Evolutionary conservation across 2,888 invertebrate species (phyloP).

Genomic region (Patella pellucida): DNA sequence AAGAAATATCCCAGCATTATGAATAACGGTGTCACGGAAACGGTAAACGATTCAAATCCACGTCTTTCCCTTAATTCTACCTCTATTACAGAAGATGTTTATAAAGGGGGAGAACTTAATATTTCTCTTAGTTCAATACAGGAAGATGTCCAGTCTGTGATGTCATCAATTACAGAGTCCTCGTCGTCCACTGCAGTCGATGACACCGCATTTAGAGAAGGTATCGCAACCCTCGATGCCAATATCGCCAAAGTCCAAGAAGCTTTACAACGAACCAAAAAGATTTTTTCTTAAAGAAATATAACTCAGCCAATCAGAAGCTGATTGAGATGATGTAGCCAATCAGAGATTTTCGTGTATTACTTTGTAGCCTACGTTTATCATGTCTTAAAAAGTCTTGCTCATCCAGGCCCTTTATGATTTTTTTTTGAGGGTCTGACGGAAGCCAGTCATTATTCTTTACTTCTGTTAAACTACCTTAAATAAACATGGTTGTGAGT

Average conservation of each 20-base stretch:
- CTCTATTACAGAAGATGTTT: constrained; percentile 37
- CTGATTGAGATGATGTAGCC: too few relatives aligned
- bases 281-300: constrained; percentile 45
- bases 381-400: too few relatives aligned
- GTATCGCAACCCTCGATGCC: constrained; percentile 61
- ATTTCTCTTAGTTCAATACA: constrained; percentile 59
- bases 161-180: constrained; percentile 37
- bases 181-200: constrained; percentile 50
- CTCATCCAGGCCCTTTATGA: too few relatives aligned
- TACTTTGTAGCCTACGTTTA: too few relatives aligned
- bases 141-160: constrained; percentile 48
- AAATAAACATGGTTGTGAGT: too few relatives aligned
- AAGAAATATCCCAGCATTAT: constrained; percentile 45
- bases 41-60: background rate
- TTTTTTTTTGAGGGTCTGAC: too few relatives aligned
- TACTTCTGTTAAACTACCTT: too few relatives aligned
- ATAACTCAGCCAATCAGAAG: background rate
- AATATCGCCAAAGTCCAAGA: constrained; percentile 61
- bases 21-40: too few relatives aligned
- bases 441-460: too few relatives aligned
- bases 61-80: constrained; percentile 1
- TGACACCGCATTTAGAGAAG: constrained; percentile 57
- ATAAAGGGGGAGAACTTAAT: constrained; percentile 49
- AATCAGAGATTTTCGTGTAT: too few relatives aligned
- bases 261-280: constrained; percentile 57